Evolutionary conservation across 2,888 invertebrate genomes (phyloP).

Genomic region (Neoitamus cyanurus): DNA sequence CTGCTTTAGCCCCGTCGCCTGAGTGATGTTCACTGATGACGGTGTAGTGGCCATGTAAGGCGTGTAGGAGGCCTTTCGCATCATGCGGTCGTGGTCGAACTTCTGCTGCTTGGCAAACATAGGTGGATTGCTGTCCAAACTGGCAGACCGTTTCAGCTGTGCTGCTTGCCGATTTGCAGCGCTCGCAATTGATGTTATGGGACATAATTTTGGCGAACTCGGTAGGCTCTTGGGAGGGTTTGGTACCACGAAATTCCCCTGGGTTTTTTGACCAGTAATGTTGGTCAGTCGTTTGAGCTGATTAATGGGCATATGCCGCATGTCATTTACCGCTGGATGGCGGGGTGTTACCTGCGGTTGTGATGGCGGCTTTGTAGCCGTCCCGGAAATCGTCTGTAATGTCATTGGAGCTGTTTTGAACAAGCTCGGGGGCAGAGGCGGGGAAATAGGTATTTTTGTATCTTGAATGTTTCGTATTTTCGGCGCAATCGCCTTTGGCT

Average conservation of each 20-base stretch:
- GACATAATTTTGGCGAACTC: constrained; percentile 56
- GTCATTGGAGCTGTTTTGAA: constrained; percentile 61
- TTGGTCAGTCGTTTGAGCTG: constrained; percentile 38
- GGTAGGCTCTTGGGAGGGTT: constrained; percentile 58
- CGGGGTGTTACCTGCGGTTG: constrained; percentile 9
- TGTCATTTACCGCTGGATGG: neutral
- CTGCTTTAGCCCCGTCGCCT: neutral
- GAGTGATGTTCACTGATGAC: neutral
- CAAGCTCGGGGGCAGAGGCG: constrained; percentile 64
- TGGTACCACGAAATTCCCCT: constrained; percentile 60
- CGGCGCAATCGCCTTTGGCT: constrained; percentile 49
- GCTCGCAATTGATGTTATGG: constrained; percentile 63
- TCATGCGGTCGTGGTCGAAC: constrained; percentile 57
- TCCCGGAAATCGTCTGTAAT: constrained; percentile 53
- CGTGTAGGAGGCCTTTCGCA: constrained; percentile 54
- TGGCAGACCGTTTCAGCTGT: constrained; percentile 60
- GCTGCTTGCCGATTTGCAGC: constrained; percentile 60
- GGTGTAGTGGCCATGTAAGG: constrained; percentile 39
- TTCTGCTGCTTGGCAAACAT: constrained; percentile 58
- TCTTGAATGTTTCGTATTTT: constrained; percentile 57
- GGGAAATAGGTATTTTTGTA: constrained; percentile 60
- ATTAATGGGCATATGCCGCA: neutral
- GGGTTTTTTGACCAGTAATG: neutral
- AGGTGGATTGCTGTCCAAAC: constrained; percentile 59
- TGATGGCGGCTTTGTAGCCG: constrained; percentile 25